A percentile compares a stretch with the other conserved stretches of the same genome.
Evolutionary conservation across 1,140 invertebrate species (phyloP).

Genomic region (Drosophila carrolli): DNA sequence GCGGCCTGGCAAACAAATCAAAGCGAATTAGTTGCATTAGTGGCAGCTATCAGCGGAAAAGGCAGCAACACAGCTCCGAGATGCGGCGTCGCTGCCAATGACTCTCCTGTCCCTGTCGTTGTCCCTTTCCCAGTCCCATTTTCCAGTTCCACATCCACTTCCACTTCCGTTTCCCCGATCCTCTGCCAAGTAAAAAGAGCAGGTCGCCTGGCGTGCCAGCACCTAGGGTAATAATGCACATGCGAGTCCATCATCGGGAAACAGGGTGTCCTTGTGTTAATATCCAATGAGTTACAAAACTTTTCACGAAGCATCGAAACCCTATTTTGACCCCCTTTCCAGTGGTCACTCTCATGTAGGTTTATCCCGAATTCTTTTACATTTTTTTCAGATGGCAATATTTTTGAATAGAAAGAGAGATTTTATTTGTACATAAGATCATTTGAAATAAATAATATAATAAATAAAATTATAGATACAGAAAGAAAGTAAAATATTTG

Average conservation of each 20-base stretch:
- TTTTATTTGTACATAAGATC: no score
- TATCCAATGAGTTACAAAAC: background rate
- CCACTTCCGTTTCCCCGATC: constrained; percentile 2
- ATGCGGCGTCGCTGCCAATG: constrained; percentile 40
- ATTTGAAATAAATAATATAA: no score
- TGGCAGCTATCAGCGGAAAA: constrained; percentile 58
- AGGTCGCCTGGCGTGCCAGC: constrained; percentile 38
- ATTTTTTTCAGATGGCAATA: no score
- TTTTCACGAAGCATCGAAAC: no score
- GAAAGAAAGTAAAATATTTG: no score
- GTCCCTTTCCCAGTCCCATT: background rate
- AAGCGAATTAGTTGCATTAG: constrained; percentile 68
- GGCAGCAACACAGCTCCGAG: constrained; percentile 18
- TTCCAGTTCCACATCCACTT: background rate
- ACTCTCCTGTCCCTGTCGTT: constrained; percentile 1
- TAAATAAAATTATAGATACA: no score
- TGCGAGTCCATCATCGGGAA: constrained; percentile 28
- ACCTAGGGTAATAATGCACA: constrained; percentile 31
- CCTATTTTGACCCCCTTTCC: no score
- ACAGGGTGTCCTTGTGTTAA: constrained; percentile 24
- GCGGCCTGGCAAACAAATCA: constrained; percentile 60
- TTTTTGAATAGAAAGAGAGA: no score
- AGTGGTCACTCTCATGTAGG: no score
- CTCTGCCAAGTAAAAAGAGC: constrained; percentile 23
- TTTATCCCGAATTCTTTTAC: no score